phyloP scores from a whole-genome alignment of 2,113 vertebrate genomes.

The Marmota monax region DNA sequence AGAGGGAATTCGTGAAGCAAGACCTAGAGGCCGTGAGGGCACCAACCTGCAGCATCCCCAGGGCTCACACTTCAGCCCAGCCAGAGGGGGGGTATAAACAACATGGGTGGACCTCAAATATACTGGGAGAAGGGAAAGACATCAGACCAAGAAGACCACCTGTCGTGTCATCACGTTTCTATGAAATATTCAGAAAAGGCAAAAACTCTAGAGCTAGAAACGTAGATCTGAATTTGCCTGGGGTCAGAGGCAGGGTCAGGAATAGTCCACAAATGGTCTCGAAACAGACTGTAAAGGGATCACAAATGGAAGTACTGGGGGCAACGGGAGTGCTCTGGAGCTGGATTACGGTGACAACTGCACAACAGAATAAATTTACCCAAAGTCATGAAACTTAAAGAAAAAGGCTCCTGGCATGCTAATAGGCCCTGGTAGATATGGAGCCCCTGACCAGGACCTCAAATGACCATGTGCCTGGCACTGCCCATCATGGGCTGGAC shows the following conservation, averaged over 20 bases:
- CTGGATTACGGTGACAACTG: background rate
- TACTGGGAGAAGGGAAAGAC: background rate
- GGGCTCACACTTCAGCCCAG: background rate
- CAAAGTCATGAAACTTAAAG: background rate
- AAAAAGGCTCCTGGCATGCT: background rate
- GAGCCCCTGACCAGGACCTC: background rate
- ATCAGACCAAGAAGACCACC: background rate
- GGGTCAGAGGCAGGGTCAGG: background rate
- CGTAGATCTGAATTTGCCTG: background rate
- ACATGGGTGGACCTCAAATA: background rate
- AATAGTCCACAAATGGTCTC: background rate
- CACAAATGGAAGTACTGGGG: background rate
- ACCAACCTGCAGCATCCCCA: rapidly evolving
- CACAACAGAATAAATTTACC: background rate
- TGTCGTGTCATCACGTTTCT: background rate
- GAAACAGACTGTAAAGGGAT: background rate
- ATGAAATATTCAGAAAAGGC: background rate
- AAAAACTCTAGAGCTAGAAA: background rate
- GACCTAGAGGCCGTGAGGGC: background rate
- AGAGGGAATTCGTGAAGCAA: background rate
- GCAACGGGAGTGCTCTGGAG: background rate
- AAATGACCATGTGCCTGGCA: rapidly evolving
- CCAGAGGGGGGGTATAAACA: rapidly evolving
- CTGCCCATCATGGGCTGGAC: background rate
- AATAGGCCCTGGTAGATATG: rapidly evolving